A percentile compares a stretch with the other conserved stretches of the same genome.
Conservation (phyloP, 53 echinoderm and acorn worm species). For the Stichopus horrens region DNA sequence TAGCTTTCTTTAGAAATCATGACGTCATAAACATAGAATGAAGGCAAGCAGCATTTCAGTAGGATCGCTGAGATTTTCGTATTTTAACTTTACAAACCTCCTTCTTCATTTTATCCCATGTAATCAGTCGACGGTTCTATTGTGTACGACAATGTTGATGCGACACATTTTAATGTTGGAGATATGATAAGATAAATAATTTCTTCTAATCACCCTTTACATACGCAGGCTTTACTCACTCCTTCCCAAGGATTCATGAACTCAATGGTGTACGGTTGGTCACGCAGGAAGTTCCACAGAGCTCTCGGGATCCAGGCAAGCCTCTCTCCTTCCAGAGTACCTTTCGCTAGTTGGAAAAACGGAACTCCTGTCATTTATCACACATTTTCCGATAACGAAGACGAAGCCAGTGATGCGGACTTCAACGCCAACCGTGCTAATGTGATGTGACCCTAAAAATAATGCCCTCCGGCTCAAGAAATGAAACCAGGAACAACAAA, state of each 20-base stretch:
- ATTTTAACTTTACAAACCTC: no score
- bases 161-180: not conserved
- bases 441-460: not conserved
- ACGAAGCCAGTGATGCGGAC: constrained; percentile 8
- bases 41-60: no score
- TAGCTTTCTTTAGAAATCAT: no score
- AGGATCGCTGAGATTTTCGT: no score
- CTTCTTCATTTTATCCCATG: no score
- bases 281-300: constrained; percentile 15
- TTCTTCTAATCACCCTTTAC: not conserved
- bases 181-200: not conserved
- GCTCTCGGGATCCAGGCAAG: not conserved
- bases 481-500: no score
- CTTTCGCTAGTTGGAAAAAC: constrained; percentile 13
- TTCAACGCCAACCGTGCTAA: not conserved
- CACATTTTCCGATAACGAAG: constrained; percentile 27
- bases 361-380: not conserved
- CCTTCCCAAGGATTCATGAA: constrained; percentile 35
- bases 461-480: no score
- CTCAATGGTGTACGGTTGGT: constrained; percentile 35
- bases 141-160: no score
- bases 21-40: no score
- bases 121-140: no score
- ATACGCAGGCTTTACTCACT: not conserved
- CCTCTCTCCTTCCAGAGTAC: not conserved